These are phyloP conservation scores for Chaenocephalus aceratus DNA, from an alignment of 2,113 vertebrate genomes.

Conservation along the genomic window DNA sequence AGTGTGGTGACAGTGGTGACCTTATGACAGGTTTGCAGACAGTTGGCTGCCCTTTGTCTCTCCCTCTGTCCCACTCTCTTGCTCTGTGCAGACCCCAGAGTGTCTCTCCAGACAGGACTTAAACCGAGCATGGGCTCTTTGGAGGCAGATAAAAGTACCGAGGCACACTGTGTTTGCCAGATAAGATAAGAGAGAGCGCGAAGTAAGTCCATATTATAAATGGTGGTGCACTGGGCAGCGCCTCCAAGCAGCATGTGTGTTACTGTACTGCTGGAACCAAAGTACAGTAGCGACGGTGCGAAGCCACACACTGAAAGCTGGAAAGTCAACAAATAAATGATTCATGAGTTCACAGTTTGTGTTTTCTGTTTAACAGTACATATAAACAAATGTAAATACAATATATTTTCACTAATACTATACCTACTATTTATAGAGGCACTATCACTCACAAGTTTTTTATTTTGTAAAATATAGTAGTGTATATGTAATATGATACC, in stretches of 20 bases:
- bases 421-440: neutral
- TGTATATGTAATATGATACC: neutral
- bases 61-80: neutral
- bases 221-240: conserved; percentile 46
- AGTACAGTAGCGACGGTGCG: conserved; percentile 1
- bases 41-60: conserved; percentile 39
- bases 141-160: conserved; percentile 68
- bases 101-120: conserved; percentile 50
- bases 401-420: neutral
- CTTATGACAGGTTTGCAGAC: conserved; percentile 28
- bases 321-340: neutral
- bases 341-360: conserved; percentile 7
- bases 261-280: conserved; percentile 49
- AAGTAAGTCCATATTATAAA: conserved; percentile 61
- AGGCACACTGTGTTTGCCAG: conserved; percentile 65
- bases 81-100: conserved; percentile 8
- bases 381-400: neutral
- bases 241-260: conserved; percentile 42
- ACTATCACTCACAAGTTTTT: neutral
- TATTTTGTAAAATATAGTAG: neutral
- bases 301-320: neutral
- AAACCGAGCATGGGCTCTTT: conserved; percentile 56
- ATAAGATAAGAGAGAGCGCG: conserved; percentile 74
- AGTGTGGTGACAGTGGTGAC: conserved; percentile 10
- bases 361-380: neutral